Evolutionary conservation across 2,797 vertebrate species (phyloP).

Genomic region (Notamacropus eugenii): DNA sequence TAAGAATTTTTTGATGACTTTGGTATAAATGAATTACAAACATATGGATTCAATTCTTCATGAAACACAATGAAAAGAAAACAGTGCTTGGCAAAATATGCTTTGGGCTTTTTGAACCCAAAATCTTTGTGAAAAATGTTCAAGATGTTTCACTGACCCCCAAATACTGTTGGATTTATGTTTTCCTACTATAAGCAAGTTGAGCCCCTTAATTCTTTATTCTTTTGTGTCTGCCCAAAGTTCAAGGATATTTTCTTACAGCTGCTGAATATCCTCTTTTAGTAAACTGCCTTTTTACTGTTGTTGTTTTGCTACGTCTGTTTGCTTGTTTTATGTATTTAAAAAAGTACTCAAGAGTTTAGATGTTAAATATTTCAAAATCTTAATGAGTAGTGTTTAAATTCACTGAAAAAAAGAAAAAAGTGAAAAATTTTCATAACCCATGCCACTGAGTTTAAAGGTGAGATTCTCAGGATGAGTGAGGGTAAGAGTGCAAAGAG

Average conservation of each 20-base stretch:
- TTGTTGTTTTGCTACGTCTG: conserved; percentile 52
- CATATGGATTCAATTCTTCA: conserved; percentile 73
- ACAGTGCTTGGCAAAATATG: conserved; percentile 51
- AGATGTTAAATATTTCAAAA: conserved; percentile 63
- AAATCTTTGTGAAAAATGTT: conserved; percentile 73
- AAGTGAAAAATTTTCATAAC: neutral
- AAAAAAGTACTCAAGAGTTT: conserved; percentile 36
- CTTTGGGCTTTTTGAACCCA: conserved; percentile 62
- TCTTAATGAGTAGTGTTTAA: conserved; percentile 54
- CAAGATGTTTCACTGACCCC: conserved; percentile 74
- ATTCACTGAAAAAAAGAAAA: neutral
- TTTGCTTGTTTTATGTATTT: conserved; percentile 65
- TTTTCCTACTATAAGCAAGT: conserved; percentile 53
- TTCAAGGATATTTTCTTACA: conserved; percentile 77
- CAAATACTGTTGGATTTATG: conserved; percentile 58
- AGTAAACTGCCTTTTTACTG: conserved; percentile 49
- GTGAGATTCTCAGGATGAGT: conserved; percentile 29
- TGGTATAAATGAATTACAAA: conserved; percentile 74
- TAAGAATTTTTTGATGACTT: conserved; percentile 73
- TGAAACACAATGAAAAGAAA: conserved; percentile 68
- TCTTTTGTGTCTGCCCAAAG: conserved; percentile 75
- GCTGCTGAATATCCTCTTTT: conserved; percentile 67
- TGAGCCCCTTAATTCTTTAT: conserved; percentile 70
- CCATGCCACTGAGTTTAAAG: conserved; percentile 42
- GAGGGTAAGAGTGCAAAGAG: neutral